Base-by-base conservation (phyloP, 2,888 invertebrate genomes). In the Agonum fuliginosum region DNA sequence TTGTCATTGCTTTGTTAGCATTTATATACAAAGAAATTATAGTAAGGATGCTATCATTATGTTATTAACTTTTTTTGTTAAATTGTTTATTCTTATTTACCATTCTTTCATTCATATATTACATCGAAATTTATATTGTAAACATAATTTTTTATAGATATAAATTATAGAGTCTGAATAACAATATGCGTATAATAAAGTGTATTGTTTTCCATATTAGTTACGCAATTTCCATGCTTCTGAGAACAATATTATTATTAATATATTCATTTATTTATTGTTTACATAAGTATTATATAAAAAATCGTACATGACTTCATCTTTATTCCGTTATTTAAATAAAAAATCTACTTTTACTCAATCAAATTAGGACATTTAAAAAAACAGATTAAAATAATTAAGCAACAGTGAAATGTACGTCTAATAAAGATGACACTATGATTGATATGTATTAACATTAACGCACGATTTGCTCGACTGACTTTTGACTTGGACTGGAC, bases 1-100 rank as follows among this genome's bases (percentile, higher is more conserved):
- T 62, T 62, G 58, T 62, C 58, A 62, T 62, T 62, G 58, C 27
- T 54, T 54, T 54, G 22, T 54, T 30, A 27, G 6, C 58, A 54
- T 54, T 54, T 54, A 24, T 12, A 12, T n/a, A 54, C 8, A 10
- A 48, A 2, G 10, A 48, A 22, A 48, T 48, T 48, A 41, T 41
- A 12, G n/a, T 41, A 48, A 17, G 48, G 48, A 20, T 48, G 19
- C 8, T 48, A 10, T 48, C 20, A 48, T 54, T 54, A 54, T 22
- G 24, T 8, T 54, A 12, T 54, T 54, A 12, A 12, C 5, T 48
- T 54, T 54, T 54, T 54, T 54, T 22, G 3, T n/a, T 3, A 20
- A n/a, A 12, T 54, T 3, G n/a, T 54, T 54, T 17, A 46, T 37
- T n/a, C 37, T 37, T 10, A n/a, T n/a, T n/a, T n/a, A n/a, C n/a